Base-by-base conservation (phyloP, 2,113 vertebrate genomes). In the Haemorhous mexicanus region DNA sequence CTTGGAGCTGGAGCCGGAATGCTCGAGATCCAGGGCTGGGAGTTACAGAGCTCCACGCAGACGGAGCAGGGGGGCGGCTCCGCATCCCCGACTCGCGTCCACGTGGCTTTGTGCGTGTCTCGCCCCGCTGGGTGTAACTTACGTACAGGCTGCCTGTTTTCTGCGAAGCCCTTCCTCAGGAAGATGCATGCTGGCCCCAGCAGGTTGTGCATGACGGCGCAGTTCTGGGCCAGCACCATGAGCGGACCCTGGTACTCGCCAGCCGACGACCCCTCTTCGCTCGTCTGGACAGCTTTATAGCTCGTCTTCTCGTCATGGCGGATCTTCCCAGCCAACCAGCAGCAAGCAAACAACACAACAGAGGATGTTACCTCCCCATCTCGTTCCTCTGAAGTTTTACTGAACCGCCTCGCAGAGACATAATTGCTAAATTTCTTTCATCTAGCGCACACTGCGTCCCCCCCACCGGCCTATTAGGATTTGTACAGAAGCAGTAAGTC, bases 141-240 rank as follows among this genome's bases (percentile, higher is more conserved):
- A 99, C 99, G 99, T 99, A 99, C 99, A 99, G 99, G 98, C 98
- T 98, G 98, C 98, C 99, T 98, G 98, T 98, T 99, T 98, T 99
- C 99, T 76, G 99, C 99, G 98, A 99, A 99, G 98, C 99, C 99
- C 98, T 99, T 99, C 98, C 99, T 98, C 97, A 99, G 99, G 97
- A 99, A 99, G 97, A 99, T 99, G 98, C 99, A 99, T 78, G 99
- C 99, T 7, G 99, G 99, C 94, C 99, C 99, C 97, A 99, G 98
- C 78, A 99, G 98, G 97, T 98, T 99, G 98, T 99, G 99, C 99
- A 99, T 98, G 98, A 98, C 98, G 18, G 98, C 98, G 92, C 99
- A 99, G 97, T 98, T 99, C 98, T 99, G 99, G 97, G 99, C 98
- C 97, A 99, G 98, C 97, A 98, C 97, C 97, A 99, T 97, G 95